Evolutionary conservation across 2,113 vertebrate species (phyloP), one percentile per base, ranked within the genome.

Genomic region (Petrocephalus microphthalmus): DNA sequence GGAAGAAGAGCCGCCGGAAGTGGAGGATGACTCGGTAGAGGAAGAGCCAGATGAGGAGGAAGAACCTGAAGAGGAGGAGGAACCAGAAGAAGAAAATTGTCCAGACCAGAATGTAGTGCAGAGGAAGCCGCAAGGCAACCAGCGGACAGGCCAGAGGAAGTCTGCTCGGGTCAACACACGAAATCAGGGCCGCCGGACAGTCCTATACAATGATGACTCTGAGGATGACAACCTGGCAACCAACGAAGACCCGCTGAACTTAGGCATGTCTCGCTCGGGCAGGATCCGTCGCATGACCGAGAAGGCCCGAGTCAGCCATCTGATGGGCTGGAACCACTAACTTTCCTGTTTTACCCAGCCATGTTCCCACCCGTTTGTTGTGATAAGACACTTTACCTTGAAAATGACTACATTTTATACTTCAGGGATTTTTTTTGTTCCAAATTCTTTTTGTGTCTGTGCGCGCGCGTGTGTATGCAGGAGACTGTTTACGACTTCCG

Each of bases 281-380:
- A 96, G 98, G 93, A 97, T 99, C 89, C 96, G 98, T 49, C 97
- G 97, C 92, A 99, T 99, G 98, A 99, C 98, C 7, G 98, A 99
- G 94, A 98, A 98, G 93, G 98, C 98, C 92, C 97, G 98, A 90
- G 98, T 99, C 94, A 99, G 98, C 94, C 98, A 99, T 94, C 97
- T 99, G 81, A 99, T 99, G 98, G 98, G 98, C 92, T 99, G 98
- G 98, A 95, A 98, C 92, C 98, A 98, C 94, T 99, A 96, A 98
- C 93, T 57, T 57, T 0, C 7, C 33, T 56, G 2, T 91, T 91
- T 87, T 42, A 0, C 45, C 57, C 54, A 10, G 33, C 64, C 87
- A 37, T 33, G 19, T 86, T 71, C 71, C 88, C 88, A 25, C 42
- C 56, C 29, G 37, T 84, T 51, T 52, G 85, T 57, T 67, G 37